Base-by-base conservation (phyloP, 2,113 vertebrate species). In the Merops nubicus region DNA sequence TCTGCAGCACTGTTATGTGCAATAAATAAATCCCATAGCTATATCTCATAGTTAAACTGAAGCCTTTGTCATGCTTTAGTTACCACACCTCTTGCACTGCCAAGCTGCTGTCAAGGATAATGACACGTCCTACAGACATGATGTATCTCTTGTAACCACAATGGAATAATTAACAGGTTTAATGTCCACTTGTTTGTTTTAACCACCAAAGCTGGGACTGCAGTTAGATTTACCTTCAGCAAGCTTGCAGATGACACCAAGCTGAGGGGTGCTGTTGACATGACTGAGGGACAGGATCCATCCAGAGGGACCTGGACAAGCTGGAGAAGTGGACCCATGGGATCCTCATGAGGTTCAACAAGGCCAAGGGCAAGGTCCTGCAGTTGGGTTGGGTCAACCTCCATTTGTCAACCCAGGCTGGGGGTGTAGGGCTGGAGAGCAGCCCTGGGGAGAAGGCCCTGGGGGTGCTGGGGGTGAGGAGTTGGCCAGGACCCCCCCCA, bases 81-180 rank as follows among this genome's bases (percentile, higher is more conserved):
- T 38, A 25, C 54, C 69, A 47, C 43, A 69, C 45, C 56, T 53
- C 6, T 8, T 9, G 77, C n/a, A 7, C 31, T 7, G 26, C 11
- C 0, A 0, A 68, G 42, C 42, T 16, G n/a, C 70, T 63, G 57
- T 79, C 36, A 63, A 83, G 42, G 48, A 54, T 59, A 40, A 63
- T 11, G 43, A 42, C 15, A 33, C 34, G 7, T 62, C 47, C 3
- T 4, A 8, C 62, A 34, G 56, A 50, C 0, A 3, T 15, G 43
- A 40, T 6, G 2, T 12, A 0, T 36, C 40, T 57, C 51, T 17
- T 43, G 36, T 9, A 48, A 81, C 57, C 64, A 69, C 53, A 60
- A 54, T 2, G 12, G 47, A 53, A 29, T 42, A 53, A 40, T 42
- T 6, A 48, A 25, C 17, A 42, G 42, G 33, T 28, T 57, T 57